Evolutionary conservation across 2,797 vertebrate species (phyloP), one percentile per base, ranked within the genome.

Genomic region (Macrochelys suwanniensis): DNA sequence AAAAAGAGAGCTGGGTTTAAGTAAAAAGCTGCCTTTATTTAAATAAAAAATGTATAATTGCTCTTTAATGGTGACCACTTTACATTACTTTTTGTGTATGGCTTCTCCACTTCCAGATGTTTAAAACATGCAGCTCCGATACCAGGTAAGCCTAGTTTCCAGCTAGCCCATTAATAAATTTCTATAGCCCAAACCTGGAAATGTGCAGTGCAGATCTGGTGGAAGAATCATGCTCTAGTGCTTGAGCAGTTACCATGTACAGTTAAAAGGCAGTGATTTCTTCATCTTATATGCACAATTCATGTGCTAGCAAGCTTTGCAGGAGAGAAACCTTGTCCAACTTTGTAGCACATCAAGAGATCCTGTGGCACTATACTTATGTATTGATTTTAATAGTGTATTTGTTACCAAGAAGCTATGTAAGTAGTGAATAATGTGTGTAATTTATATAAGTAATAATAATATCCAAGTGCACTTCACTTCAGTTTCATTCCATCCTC

Each of bases 131-230:
- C 77, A 85, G 85, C 57, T 95, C 89, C 8, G 15, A 17, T 4
- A 33, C 13, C 31, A 61, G 15, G 92, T 94, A 94, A 90, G 94
- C 89, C 89, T 92, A 96, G 96, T 96, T 96, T 96, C 88, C 92
- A 94, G 96, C 80, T 95, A 88, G 93, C 21, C 92, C 83, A 93
- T 93, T 91, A 80, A 94, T 87, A 90, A 93, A 87, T 96, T 94
- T 96, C 95, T 97, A 93, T 51, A 95, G 82, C 84, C 95, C 92
- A 94, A 94, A 87, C 89, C 96, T 94, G 94, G 91, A 92, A 94
- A 96, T 42, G 5, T 11, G 37, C 89, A 92, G 71, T 88, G 90
- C 50, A 1, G 0, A 87, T 87, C 87, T 95, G 94, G 89, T 85
- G 92, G 94, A 88, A 71, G 21, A 74, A 45, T 45, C 37, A 13